Percentiles rank a stretch among this genome's conserved stretches.
These are phyloP conservation scores for Chlorodrepanis virens DNA, from an alignment of 2,113 vertebrate genomes.

Conservation along the genomic window DNA sequence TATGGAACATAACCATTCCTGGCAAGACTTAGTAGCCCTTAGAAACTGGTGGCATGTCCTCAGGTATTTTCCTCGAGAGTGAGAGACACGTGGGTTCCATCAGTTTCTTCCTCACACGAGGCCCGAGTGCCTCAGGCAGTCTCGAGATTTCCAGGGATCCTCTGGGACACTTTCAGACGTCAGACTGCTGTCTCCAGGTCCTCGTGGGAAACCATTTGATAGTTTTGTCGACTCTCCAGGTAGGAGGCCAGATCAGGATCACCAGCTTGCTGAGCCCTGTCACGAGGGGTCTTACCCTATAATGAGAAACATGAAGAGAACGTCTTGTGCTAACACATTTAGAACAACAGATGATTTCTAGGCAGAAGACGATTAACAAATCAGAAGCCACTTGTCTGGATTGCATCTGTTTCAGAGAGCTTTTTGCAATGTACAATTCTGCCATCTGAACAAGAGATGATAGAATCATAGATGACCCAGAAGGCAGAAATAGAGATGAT, in stretches of 20 bases:
- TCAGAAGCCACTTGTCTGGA: neutral
- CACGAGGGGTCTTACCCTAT: constrained; percentile 89
- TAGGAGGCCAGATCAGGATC: constrained; percentile 86
- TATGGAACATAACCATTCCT: constrained; percentile 32
- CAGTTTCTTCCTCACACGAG: constrained; percentile 61
- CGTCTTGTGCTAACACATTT: neutral
- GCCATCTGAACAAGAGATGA: neutral
- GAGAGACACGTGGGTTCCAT: constrained; percentile 60
- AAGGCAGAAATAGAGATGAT: neutral
- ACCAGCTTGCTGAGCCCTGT: constrained; percentile 88
- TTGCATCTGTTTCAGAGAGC: neutral
- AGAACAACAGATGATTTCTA: neutral
- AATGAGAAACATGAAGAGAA: neutral
- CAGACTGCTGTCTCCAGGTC: constrained; percentile 98
- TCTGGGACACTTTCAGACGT: constrained; percentile 36
- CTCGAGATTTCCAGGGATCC: constrained; percentile 4
- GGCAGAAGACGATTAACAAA: neutral
- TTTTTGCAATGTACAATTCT: neutral
- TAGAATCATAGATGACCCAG: neutral
- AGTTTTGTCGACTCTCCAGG: constrained; percentile 79
- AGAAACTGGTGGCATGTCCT: constrained; percentile 71
- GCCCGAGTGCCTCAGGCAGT: constrained; percentile 33
- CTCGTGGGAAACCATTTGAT: constrained; percentile 78
- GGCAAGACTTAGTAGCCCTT: constrained; percentile 75
- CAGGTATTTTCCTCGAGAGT: constrained; percentile 63